phyloP scores from a whole-genome alignment of 2,888 invertebrate genomes.

The Leucophora obtusa region DNA sequence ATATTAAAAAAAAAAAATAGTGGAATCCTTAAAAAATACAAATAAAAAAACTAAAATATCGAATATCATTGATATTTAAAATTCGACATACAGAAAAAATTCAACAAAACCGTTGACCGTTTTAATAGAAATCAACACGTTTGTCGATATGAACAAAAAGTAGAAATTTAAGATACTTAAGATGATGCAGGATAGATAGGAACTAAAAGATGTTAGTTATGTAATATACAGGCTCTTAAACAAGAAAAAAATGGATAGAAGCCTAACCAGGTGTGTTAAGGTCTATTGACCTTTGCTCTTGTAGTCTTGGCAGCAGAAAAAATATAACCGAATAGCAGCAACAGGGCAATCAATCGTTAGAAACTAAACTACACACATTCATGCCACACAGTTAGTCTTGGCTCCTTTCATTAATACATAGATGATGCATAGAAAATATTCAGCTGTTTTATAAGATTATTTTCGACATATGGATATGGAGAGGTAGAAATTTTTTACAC shows the following conservation, averaged over 20 bases:
- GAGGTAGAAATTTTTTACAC: slow-evolving; percentile 1
- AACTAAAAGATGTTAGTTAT: neutral
- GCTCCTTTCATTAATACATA: neutral
- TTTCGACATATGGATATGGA: neutral
- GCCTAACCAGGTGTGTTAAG: slow-evolving; percentile 47
- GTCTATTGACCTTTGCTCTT: slow-evolving; percentile 25
- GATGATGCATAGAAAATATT: slow-evolving; percentile 23
- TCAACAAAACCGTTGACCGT: slow-evolving; percentile 39
- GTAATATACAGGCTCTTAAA: neutral
- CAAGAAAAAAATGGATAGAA: slow-evolving; percentile 2
- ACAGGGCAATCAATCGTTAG: slow-evolving; percentile 8
- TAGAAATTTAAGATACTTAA: neutral
- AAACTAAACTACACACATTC: neutral
- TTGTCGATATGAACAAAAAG: slow-evolving; percentile 6
- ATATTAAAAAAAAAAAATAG: slow-evolving; percentile 18
- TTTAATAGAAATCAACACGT: slow-evolving; percentile 42
- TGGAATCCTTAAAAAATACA: slow-evolving; percentile 48
- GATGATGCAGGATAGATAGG: neutral
- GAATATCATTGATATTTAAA: slow-evolving; percentile 50
- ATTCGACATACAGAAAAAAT: slow-evolving; percentile 18
- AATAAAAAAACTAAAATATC: slow-evolving; percentile 45
- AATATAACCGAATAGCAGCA: slow-evolving; percentile 12
- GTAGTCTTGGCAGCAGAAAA: neutral
- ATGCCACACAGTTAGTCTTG: neutral
- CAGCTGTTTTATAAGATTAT: slow-evolving; percentile 49